phyloP scores from a whole-genome alignment of 2,888 invertebrate species.

The Nemotelus pantherinus region DNA sequence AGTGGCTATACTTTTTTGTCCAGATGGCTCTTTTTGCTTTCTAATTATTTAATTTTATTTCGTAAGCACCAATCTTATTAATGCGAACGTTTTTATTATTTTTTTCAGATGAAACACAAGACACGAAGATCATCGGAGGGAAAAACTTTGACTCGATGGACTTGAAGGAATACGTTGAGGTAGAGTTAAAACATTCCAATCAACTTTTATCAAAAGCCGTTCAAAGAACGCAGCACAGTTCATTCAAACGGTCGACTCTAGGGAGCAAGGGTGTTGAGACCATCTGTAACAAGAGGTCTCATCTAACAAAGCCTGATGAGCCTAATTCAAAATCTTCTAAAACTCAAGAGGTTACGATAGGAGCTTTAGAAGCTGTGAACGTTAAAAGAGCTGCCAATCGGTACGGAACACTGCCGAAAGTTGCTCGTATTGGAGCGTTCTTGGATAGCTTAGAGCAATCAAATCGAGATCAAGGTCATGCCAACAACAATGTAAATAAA shows the following conservation, averaged over 20 bases:
- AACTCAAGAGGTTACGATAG: conserved; percentile 77
- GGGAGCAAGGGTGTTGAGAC: conserved; percentile 71
- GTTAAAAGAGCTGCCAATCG: conserved; percentile 93
- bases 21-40: too few species aligned
- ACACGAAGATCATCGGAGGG: too few species aligned
- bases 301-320: conserved; percentile 53
- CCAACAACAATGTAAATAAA: background rate
- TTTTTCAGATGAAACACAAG: too few species aligned
- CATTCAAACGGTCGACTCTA: conserved; percentile 70
- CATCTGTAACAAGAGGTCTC: conserved; percentile 70
- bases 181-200: too few species aligned
- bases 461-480: conserved; percentile 62
- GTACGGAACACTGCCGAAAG: conserved; percentile 97
- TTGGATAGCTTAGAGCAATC: conserved; percentile 91
- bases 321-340: conserved; percentile 6
- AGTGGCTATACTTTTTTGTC: too few species aligned
- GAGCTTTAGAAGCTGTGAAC: conserved; percentile 94
- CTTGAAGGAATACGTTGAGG: too few species aligned
- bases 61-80: too few species aligned
- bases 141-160: too few species aligned
- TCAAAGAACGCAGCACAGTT: conserved; percentile 66
- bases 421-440: conserved; percentile 95
- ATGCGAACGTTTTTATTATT: too few species aligned
- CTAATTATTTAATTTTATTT: too few species aligned
- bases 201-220: conserved; percentile 61